These are phyloP conservation scores for Centropristis striata DNA, from an alignment of 2,113 vertebrate genomes.

Conservation along the genomic window DNA sequence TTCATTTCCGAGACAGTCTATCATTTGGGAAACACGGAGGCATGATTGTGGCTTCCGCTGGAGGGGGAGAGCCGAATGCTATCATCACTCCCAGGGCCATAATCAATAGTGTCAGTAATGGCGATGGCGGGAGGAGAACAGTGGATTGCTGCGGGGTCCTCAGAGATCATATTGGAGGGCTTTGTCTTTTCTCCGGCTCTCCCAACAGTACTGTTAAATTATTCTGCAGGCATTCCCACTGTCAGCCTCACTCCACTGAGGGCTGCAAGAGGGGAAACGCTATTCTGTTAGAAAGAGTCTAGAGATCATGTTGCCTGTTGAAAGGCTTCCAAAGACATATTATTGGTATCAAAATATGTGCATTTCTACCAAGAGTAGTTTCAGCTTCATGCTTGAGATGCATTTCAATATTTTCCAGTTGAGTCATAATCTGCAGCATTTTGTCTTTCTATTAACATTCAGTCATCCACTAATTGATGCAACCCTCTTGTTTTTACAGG, in stretches of 20 bases:
- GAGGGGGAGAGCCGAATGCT: constrained; percentile 83
- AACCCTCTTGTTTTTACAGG: constrained; percentile 12
- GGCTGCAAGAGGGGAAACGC: constrained; percentile 43
- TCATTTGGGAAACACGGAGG: constrained; percentile 82
- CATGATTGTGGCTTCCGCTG: constrained; percentile 86
- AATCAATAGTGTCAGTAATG: constrained; percentile 86
- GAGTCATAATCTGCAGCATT: not conserved
- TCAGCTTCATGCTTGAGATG: not conserved
- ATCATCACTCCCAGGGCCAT: constrained; percentile 88
- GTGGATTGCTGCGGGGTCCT: constrained; percentile 71
- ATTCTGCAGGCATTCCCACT: constrained; percentile 64
- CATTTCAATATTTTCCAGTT: not conserved
- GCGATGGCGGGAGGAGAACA: constrained; percentile 67
- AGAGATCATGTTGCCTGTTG: constrained; percentile 47
- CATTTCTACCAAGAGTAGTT: constrained; percentile 19
- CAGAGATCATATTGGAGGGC: constrained; percentile 74
- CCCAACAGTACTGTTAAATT: constrained; percentile 65
- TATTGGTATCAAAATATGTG: constrained; percentile 19
- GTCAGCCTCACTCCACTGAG: constrained; percentile 49
- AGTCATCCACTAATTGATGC: constrained; percentile 1
- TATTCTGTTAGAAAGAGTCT: constrained; percentile 38
- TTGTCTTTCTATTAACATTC: not conserved
- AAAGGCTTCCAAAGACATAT: constrained; percentile 34
- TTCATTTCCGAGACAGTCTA: constrained; percentile 84
- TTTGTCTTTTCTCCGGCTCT: constrained; percentile 72